Percentiles rank a stretch among this genome's conserved stretches.
Conservation (phyloP, 2,797 vertebrate genomes). For the Enteromius viviparus region DNA sequence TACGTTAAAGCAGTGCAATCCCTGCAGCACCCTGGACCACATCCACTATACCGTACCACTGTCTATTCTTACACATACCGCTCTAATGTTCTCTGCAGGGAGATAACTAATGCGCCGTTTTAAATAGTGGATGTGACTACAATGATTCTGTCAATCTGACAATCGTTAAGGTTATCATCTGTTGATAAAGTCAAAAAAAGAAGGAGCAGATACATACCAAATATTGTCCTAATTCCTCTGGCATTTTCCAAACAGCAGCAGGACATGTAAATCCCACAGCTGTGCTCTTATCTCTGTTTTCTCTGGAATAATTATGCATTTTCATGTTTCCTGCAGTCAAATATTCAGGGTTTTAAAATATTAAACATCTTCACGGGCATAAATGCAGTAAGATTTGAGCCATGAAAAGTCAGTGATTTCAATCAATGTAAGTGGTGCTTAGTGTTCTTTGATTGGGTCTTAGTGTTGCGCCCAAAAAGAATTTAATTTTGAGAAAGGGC, state of each 20-base stretch:
- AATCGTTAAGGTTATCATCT: neutral
- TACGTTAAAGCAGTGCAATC: slow-evolving; percentile 22
- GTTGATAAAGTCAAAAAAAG: neutral
- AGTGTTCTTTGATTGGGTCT: slow-evolving; percentile 52
- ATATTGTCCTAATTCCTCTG: neutral
- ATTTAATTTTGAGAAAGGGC: neutral
- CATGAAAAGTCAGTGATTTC: slow-evolving; percentile 78
- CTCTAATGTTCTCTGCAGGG: neutral
- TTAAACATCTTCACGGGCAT: slow-evolving; percentile 71
- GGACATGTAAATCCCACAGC: neutral
- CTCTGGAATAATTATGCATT: slow-evolving; percentile 58
- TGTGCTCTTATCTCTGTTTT: slow-evolving; percentile 15
- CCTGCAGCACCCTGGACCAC: slow-evolving; percentile 5
- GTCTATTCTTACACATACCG: neutral
- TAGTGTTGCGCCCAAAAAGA: neutral
- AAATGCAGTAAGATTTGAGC: slow-evolving; percentile 63
- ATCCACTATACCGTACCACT: neutral
- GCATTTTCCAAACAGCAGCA: neutral
- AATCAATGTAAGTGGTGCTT: slow-evolving; percentile 68
- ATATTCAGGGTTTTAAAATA: slow-evolving; percentile 75
- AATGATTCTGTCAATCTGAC: neutral
- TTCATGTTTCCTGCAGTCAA: slow-evolving; percentile 57
- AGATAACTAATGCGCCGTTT: neutral
- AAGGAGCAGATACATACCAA: neutral
- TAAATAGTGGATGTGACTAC: neutral